Evolutionary conservation across 2,797 vertebrate genomes (phyloP).

Genomic region (Bovichtus variegatus): DNA sequence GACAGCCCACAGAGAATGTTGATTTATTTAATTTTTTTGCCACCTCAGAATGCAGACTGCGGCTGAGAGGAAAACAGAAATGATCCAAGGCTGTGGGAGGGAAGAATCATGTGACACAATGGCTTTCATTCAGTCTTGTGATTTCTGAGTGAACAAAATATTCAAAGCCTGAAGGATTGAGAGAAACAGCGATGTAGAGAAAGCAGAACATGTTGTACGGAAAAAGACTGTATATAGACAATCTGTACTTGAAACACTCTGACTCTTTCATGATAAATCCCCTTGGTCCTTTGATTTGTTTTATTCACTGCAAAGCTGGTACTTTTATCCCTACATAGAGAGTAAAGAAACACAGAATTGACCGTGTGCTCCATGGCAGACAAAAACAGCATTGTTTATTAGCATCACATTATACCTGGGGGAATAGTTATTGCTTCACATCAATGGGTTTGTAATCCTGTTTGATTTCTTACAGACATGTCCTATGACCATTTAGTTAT

Average conservation of each 20-base stretch:
- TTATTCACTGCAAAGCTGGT: background rate
- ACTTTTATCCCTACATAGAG: constrained; percentile 8
- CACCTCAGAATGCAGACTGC: constrained; percentile 21
- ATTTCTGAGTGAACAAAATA: constrained; percentile 69
- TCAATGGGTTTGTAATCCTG: constrained; percentile 2
- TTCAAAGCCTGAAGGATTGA: constrained; percentile 55
- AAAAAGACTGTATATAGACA: background rate
- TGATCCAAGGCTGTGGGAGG: constrained; percentile 33
- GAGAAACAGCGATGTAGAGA: constrained; percentile 24
- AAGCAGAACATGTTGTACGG: constrained; percentile 5
- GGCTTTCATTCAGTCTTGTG: constrained; percentile 79
- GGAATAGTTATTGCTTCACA: background rate
- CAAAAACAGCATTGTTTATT: constrained; percentile 13
- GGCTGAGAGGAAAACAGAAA: constrained; percentile 49
- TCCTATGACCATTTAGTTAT: background rate
- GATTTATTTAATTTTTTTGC: constrained; percentile 22
- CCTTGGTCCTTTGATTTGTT: background rate
- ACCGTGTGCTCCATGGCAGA: constrained; percentile 2
- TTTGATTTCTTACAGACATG: constrained; percentile 16
- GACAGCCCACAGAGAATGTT: constrained; percentile 9
- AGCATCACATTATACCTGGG: background rate
- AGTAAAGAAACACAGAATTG: background rate
- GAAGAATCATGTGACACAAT: constrained; percentile 70
- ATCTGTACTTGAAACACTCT: background rate
- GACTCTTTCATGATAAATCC: constrained; percentile 12